A percentile compares a stretch with the other conserved stretches of the same genome.
Evolutionary conservation across 1,140 invertebrate genomes (phyloP).

Genomic region (Hirudo medicinalis): DNA sequence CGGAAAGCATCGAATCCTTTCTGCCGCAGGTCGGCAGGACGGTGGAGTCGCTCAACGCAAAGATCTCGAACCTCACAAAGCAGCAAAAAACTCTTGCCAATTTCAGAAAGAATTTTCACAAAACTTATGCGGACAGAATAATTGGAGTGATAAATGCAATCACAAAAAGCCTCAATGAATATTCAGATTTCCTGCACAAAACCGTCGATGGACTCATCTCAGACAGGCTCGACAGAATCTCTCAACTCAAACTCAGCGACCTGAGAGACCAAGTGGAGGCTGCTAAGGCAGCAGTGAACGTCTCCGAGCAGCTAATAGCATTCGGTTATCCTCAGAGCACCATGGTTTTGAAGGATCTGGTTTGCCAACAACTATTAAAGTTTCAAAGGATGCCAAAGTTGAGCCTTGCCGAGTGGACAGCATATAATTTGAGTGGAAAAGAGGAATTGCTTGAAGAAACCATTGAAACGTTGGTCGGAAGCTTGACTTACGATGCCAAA

Average conservation of each 20-base stretch:
- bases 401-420: neutral
- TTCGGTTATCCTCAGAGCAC: neutral
- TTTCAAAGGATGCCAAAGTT: slow-evolving; percentile 4
- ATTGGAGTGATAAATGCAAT: neutral
- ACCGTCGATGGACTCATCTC: neutral
- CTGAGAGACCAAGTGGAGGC: neutral
- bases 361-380: neutral
- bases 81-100: slow-evolving; percentile 1
- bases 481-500: slow-evolving; percentile 18
- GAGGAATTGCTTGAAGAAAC: slow-evolving; percentile 1
- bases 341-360: neutral
- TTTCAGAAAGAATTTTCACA: slow-evolving; percentile 2
- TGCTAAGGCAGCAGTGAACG: neutral
- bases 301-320: neutral
- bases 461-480: slow-evolving; percentile 14
- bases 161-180: neutral
- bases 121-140: slow-evolving; percentile 1
- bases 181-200: slow-evolving; percentile 1
- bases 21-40: neutral
- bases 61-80: neutral
- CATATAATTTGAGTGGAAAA: neutral
- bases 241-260: neutral
- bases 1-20: neutral
- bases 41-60: neutral
- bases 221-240: neutral